Conservation (phyloP, 2,888 invertebrate species). For the Dryomyza anilis region DNA sequence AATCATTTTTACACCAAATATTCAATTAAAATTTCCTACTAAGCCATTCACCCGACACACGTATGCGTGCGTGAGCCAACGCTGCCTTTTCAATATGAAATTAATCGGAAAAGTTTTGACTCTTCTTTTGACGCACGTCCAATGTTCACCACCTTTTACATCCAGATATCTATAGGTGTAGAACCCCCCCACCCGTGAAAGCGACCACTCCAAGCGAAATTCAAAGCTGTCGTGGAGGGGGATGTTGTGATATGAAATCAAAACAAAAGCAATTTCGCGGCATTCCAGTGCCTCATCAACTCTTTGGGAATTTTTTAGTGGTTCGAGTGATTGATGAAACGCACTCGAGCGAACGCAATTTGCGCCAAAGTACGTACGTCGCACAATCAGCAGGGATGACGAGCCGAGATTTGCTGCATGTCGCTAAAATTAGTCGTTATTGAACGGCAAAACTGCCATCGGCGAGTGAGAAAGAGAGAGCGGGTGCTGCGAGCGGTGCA, state of each 20-base stretch:
- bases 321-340: conserved; percentile 43
- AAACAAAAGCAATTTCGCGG: conserved; percentile 43
- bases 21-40: too few relatives aligned
- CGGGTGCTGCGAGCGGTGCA: too few relatives aligned
- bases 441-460: not conserved
- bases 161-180: too few relatives aligned
- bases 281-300: conserved; percentile 43
- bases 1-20: too few relatives aligned
- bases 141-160: not conserved
- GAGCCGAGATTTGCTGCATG: conserved; percentile 3
- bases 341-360: conserved; percentile 32
- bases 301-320: conserved; percentile 38
- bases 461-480: not conserved
- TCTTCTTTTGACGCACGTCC: conserved; percentile 15
- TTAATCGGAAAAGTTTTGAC: conserved; percentile 42
- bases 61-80: not conserved
- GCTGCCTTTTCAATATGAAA: conserved; percentile 33
- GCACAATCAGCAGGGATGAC: not conserved
- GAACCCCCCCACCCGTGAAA: not conserved
- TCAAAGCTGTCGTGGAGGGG: conserved; percentile 23
- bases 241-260: too few relatives aligned
- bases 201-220: not conserved
- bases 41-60: too few relatives aligned
- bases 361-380: not conserved
- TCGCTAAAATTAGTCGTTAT: not conserved